Conservation (phyloP, 2,797 vertebrate genomes). For the Peromyscus nudipes region DNA sequence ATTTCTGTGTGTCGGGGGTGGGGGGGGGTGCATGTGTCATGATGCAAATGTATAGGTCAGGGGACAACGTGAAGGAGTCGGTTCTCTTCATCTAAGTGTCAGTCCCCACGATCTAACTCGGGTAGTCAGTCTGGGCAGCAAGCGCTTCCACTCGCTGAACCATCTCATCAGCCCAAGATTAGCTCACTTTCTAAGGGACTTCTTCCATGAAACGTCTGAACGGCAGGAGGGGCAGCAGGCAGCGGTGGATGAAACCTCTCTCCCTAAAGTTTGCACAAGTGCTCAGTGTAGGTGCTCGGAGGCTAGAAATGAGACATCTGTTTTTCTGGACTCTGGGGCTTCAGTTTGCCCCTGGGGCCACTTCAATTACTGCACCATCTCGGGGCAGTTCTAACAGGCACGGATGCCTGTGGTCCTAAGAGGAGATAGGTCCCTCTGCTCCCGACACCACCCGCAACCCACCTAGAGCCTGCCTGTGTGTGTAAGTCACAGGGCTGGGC, state of each 20-base stretch:
- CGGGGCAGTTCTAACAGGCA: background rate
- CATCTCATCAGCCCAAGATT: background rate
- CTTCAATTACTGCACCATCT: background rate
- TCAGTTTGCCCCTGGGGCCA: background rate
- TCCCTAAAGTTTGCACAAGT: background rate
- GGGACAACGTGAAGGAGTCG: background rate
- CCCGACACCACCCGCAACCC: background rate
- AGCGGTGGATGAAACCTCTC: background rate
- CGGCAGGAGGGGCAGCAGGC: background rate
- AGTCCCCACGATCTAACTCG: background rate
- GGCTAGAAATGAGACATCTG: background rate
- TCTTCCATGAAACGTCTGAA: background rate
- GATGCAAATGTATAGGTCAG: background rate
- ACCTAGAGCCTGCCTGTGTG: background rate
- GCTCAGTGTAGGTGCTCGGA: background rate
- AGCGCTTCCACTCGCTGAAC: background rate
- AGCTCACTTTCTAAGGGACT: background rate
- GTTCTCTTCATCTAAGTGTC: background rate
- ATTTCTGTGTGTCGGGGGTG: background rate
- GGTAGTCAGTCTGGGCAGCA: background rate
- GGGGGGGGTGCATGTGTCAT: accelerated
- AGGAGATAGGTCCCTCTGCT: background rate
- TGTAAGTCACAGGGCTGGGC: too few species aligned
- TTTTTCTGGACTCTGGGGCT: background rate
- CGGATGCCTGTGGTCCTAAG: background rate